These are phyloP conservation scores for Lepeophtheirus nordmannii DNA, from an alignment of 2,888 invertebrate species.

Conservation along the genomic window DNA sequence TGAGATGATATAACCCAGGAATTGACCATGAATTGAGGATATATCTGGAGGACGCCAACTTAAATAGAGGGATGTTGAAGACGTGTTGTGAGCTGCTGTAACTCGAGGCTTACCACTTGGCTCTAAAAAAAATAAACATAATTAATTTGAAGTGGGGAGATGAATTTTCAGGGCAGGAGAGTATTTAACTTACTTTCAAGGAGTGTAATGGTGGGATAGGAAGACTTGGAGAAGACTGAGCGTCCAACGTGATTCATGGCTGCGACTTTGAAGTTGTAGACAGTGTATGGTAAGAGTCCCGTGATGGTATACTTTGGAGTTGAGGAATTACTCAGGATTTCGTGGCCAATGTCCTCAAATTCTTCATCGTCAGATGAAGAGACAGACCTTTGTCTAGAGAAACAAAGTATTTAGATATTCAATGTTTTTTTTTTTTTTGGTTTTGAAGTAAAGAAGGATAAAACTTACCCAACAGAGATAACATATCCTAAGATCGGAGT, in stretches of 20 bases:
- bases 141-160: constrained; percentile 32
- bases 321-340: constrained; percentile 5
- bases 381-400: constrained; percentile 4
- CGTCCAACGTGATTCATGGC: constrained; percentile 55
- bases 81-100: constrained; percentile 52
- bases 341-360: constrained; percentile 14
- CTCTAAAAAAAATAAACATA: constrained; percentile 44
- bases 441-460: neutral
- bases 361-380: neutral
- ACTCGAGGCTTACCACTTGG: constrained; percentile 59
- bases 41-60: constrained; percentile 53
- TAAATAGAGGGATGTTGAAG: constrained; percentile 51
- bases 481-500: constrained; percentile 8
- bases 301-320: constrained; percentile 40
- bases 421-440: neutral
- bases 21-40: constrained; percentile 52
- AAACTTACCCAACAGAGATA: constrained; percentile 12
- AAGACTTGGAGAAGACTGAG: constrained; percentile 50
- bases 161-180: no score
- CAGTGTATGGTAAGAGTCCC: constrained; percentile 52
- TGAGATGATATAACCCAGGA: constrained; percentile 36
- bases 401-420: neutral
- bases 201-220: constrained; percentile 55
- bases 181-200: constrained; percentile 51
- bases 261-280: constrained; percentile 57